These are phyloP conservation scores for Cryptotis parvus DNA, from an alignment of 2,113 vertebrate genomes.

Conservation along the genomic window DNA sequence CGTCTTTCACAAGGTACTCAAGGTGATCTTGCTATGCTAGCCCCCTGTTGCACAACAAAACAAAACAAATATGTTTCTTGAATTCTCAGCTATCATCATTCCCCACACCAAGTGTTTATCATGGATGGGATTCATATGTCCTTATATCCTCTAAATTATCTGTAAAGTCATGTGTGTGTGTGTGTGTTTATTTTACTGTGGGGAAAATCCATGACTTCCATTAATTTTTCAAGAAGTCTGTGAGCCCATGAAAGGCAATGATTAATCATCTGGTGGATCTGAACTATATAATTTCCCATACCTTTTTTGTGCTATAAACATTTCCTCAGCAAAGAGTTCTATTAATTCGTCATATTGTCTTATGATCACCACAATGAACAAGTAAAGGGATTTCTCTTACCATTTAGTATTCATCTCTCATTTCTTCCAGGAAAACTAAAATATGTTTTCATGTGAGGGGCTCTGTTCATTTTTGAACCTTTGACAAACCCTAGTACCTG, in stretches of 20 bases:
- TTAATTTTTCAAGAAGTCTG: constrained; percentile 12
- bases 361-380: constrained; percentile 17
- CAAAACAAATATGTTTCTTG: not conserved
- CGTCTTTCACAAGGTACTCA: not conserved
- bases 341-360: constrained; percentile 14
- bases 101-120: not conserved
- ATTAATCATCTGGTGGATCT: constrained; percentile 13
- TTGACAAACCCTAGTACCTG: not conserved
- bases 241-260: not conserved
- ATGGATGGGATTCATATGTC: not conserved
- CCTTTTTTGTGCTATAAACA: not conserved
- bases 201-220: not conserved
- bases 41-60: constrained; percentile 9
- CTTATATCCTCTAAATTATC: constrained; percentile 20
- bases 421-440: not conserved
- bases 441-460: not conserved
- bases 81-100: not conserved
- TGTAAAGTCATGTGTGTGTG: constrained; percentile 18
- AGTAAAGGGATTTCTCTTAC: not conserved
- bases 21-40: not conserved
- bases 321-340: constrained; percentile 34
- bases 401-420: not conserved
- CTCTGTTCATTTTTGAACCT: not conserved
- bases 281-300: not conserved
- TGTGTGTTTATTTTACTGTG: not conserved